Percentiles rank a stretch among this genome's conserved stretches.
Evolutionary conservation across 2,797 vertebrate species (phyloP).

Genomic region (Hippoglossus hippoglossus): DNA sequence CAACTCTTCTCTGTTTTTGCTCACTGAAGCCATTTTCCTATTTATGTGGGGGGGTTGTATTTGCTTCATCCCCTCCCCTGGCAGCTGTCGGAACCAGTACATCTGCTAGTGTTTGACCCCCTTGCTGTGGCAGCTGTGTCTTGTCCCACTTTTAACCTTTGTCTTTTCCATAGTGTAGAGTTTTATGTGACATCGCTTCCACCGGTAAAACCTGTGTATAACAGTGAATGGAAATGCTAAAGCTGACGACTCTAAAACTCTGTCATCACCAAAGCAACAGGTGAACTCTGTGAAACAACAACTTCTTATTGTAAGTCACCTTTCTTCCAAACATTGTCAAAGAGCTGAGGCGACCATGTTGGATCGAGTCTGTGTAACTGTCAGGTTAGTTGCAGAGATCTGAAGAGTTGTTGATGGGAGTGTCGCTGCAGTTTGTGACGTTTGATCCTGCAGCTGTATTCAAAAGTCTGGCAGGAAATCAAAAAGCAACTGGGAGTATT

Average conservation of each 20-base stretch:
- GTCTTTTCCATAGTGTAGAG: neutral
- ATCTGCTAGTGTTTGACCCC: neutral
- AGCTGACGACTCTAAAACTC: neutral
- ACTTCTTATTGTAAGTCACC: neutral
- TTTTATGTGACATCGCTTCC: conserved; percentile 12
- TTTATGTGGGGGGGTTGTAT: too few relatives aligned
- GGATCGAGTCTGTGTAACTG: neutral
- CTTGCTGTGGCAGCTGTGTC: conserved; percentile 26
- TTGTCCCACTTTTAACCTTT: neutral
- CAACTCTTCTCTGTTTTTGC: too few relatives aligned
- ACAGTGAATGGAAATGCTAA: neutral
- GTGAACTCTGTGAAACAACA: neutral
- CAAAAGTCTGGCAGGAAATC: too few relatives aligned
- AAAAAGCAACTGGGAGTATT: neutral
- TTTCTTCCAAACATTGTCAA: neutral
- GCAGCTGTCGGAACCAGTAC: too few relatives aligned
- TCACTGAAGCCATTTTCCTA: too few relatives aligned
- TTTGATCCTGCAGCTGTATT: neutral
- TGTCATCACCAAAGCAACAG: too few relatives aligned
- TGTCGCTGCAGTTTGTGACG: neutral
- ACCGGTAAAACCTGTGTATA: conserved; percentile 24
- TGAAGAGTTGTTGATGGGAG: neutral
- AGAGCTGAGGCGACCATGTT: neutral
- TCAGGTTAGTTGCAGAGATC: too few relatives aligned
- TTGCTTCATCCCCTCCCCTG: too few relatives aligned